Percentiles rank a stretch among this genome's conserved stretches.
phyloP scores from a whole-genome alignment of 2,113 vertebrate species.

The Rafetus swinhoei region DNA sequence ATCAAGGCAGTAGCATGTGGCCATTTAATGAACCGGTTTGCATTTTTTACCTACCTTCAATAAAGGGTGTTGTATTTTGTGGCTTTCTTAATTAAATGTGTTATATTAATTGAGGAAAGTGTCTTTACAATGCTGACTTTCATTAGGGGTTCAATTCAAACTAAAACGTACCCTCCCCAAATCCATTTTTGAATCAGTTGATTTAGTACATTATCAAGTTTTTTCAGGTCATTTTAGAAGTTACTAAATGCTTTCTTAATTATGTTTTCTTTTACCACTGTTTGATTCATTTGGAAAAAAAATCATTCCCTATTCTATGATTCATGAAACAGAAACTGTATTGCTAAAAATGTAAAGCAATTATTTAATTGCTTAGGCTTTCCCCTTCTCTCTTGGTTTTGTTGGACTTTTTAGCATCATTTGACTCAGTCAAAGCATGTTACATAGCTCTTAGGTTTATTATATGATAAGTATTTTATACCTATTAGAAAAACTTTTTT shows the following conservation, averaged over 20 bases:
- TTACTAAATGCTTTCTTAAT: conserved; percentile 56
- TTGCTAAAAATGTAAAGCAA: conserved; percentile 6
- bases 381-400: background rate
- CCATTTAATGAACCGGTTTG: conserved; percentile 37
- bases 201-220: background rate
- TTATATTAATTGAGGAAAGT: conserved; percentile 58
- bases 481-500: conserved; percentile 64
- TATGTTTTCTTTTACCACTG: conserved; percentile 25
- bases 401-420: conserved; percentile 9
- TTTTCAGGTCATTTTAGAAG: conserved; percentile 2
- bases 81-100: conserved; percentile 46
- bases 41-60: conserved; percentile 57
- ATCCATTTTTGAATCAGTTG: conserved; percentile 20
- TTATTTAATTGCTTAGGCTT: background rate
- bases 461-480: conserved; percentile 65
- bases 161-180: conserved; percentile 51
- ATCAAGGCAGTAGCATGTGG: background rate
- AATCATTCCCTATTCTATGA: background rate
- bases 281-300: conserved; percentile 31
- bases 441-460: conserved; percentile 57
- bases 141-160: conserved; percentile 43
- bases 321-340: background rate
- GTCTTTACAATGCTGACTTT: conserved; percentile 64
- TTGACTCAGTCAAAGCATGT: background rate
- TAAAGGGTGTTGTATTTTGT: conserved; percentile 50